phyloP scores from a whole-genome alignment of 2,888 invertebrate species.

The Eristalis intricaria region DNA sequence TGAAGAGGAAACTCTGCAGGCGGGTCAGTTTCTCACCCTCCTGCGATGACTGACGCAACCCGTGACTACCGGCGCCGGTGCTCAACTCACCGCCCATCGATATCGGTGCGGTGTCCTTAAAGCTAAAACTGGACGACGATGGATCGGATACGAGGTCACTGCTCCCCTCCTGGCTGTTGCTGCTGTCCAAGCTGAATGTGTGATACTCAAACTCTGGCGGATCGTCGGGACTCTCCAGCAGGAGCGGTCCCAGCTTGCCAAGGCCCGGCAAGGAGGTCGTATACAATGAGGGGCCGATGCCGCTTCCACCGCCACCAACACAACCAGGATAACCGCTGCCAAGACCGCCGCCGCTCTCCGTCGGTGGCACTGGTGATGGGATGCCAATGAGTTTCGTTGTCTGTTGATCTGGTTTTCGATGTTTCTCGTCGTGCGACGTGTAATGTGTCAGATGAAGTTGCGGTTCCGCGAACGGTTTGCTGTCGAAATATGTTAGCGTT shows the following conservation, averaged over 20 bases:
- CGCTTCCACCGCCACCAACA: not conserved
- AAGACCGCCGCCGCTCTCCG: conserved; percentile 14
- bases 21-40: conserved; percentile 76
- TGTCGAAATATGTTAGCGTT: conserved; percentile 65
- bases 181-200: conserved; percentile 62
- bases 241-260: conserved; percentile 73
- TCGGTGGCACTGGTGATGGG: conserved; percentile 17
- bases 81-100: conserved; percentile 79
- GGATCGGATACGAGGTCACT: conserved; percentile 63
- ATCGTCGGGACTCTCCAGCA: conserved; percentile 79
- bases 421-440: conserved; percentile 46
- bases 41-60: conserved; percentile 56
- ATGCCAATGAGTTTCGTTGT: conserved; percentile 45
- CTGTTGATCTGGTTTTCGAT: conserved; percentile 56
- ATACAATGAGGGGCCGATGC: conserved; percentile 40
- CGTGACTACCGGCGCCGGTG: conserved; percentile 68
- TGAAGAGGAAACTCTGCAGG: conserved; percentile 79
- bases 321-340: no score
- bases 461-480: conserved; percentile 51
- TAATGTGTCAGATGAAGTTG: conserved; percentile 30
- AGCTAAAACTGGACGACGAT: conserved; percentile 63
- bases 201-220: conserved; percentile 79
- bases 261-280: conserved; percentile 49
- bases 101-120: conserved; percentile 67
- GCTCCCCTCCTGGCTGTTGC: conserved; percentile 63